phyloP scores from a whole-genome alignment of 2,797 vertebrate species.

The Parauchenoglanis punctatus region DNA sequence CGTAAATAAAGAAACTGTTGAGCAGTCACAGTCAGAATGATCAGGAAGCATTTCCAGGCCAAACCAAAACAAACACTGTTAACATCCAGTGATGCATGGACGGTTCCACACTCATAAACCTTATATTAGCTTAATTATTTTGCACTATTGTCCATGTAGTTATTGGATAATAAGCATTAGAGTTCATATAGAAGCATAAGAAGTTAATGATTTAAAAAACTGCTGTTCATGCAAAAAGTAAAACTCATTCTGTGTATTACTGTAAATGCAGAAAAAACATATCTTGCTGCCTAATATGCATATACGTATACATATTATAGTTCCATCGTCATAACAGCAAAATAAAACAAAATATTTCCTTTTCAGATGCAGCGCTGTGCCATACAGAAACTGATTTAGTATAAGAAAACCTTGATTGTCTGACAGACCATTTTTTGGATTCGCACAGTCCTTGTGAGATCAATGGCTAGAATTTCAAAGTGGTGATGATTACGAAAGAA shows the following conservation, averaged over 20 bases:
- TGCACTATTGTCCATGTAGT: background rate
- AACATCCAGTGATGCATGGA: background rate
- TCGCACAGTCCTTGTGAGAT: background rate
- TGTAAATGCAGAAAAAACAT: background rate
- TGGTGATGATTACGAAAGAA: background rate
- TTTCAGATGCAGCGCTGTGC: background rate
- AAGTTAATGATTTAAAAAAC: slow-evolving; percentile 9
- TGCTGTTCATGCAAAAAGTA: background rate
- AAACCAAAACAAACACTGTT: background rate
- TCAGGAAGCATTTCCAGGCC: background rate
- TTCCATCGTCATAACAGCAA: too few relatives aligned
- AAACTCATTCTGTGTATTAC: background rate
- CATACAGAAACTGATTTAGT: background rate
- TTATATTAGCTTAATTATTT: slow-evolving; percentile 9
- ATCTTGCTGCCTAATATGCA: background rate
- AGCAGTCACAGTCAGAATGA: background rate
- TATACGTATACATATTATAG: background rate
- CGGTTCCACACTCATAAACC: background rate
- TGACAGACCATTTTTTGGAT: background rate
- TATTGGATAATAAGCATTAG: background rate
- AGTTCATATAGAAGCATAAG: background rate
- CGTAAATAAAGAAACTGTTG: background rate
- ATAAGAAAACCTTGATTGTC: background rate
- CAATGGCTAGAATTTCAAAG: background rate
- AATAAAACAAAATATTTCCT: background rate